phyloP scores from a whole-genome alignment of 2,888 invertebrate genomes.

The Eupithecia inturbata region DNA sequence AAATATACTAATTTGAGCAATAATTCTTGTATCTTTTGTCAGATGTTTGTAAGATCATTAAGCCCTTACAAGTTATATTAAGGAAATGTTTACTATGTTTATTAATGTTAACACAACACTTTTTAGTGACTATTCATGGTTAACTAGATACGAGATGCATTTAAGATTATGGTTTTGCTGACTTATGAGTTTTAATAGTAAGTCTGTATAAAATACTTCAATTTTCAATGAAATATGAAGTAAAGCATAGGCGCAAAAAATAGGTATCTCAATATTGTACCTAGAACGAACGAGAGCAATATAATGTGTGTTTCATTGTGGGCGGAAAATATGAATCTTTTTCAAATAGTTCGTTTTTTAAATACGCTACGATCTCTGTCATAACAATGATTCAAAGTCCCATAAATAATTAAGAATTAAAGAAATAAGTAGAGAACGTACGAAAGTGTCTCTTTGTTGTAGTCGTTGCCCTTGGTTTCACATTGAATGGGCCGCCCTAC shows the following conservation, averaged over 20 bases:
- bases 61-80: background rate
- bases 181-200: no score
- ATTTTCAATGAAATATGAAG: background rate
- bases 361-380: no score
- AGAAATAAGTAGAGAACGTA: background rate
- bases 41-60: background rate
- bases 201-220: background rate
- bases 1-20: background rate
- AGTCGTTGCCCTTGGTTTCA: slow-evolving; percentile 37
- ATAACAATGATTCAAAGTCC: no score
- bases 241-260: background rate
- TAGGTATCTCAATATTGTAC: background rate
- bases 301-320: background rate
- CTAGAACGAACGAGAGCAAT: background rate
- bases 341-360: background rate
- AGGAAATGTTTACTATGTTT: background rate
- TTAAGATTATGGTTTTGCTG: background rate
- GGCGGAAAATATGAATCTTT: background rate
- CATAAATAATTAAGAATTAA: no score
- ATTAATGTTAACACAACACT: background rate
- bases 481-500: slow-evolving; percentile 37
- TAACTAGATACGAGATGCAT: background rate
- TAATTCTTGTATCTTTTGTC: background rate
- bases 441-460: background rate
- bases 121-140: background rate